A percentile compares a stretch with the other conserved stretches of the same genome.
Evolutionary conservation across 2,113 vertebrate genomes (phyloP).

Genomic region (Colaptes auratus): DNA sequence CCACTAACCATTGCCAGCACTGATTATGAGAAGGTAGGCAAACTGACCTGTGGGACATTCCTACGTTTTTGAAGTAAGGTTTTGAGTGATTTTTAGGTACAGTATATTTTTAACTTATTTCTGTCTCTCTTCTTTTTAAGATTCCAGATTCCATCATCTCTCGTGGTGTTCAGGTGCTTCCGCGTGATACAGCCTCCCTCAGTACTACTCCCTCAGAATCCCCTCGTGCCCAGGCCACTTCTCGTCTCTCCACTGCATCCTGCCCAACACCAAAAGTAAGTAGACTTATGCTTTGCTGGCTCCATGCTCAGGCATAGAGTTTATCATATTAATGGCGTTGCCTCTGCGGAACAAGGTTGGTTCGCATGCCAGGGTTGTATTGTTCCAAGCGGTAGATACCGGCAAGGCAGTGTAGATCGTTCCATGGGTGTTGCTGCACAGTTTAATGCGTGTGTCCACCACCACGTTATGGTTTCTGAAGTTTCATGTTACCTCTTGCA

Average conservation of each 20-base stretch:
- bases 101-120: constrained; percentile 6
- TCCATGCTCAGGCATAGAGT: not conserved
- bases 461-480: constrained; percentile 1
- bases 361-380: constrained; percentile 59
- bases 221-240: constrained; percentile 96
- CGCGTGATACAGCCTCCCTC: constrained; percentile 96
- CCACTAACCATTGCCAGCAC: not conserved
- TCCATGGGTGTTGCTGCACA: constrained; percentile 11
- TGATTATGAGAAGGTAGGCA: not conserved
- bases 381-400: not conserved
- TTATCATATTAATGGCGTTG: constrained; percentile 31
- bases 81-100: not conserved
- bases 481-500: constrained; percentile 13
- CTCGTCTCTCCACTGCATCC: constrained; percentile 97
- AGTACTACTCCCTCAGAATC: constrained; percentile 99
- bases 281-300: constrained; percentile 30
- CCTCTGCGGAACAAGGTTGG: constrained; percentile 54
- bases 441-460: constrained; percentile 11
- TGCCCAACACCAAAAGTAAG: constrained; percentile 99
- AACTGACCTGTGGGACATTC: not conserved
- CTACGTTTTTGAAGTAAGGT: not conserved
- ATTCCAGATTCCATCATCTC: constrained; percentile 99
- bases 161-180: constrained; percentile 98
- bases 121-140: constrained; percentile 72
- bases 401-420: constrained; percentile 7